These are phyloP conservation scores for Gnathonemus echidnorhynchus DNA, from an alignment of 2,113 vertebrate genomes.

Conservation along the genomic window DNA sequence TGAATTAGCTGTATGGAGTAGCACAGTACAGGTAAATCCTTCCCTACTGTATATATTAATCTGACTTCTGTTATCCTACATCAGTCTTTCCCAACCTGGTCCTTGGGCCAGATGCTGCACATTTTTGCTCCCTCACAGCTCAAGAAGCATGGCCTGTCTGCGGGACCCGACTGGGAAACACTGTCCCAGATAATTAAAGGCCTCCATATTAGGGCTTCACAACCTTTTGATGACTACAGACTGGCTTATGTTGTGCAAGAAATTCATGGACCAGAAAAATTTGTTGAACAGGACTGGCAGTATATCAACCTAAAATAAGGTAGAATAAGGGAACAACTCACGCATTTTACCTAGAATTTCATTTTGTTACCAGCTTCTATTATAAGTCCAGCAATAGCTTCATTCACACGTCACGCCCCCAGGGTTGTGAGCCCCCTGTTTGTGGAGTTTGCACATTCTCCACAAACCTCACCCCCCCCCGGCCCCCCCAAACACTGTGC, in stretches of 20 bases:
- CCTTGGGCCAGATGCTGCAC: background rate
- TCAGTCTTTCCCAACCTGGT: background rate
- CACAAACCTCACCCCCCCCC: background rate
- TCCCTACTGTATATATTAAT: background rate
- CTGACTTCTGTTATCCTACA: background rate
- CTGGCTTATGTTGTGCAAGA: background rate
- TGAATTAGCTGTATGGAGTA: background rate
- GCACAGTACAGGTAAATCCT: background rate
- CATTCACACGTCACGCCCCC: background rate
- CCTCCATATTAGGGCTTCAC: background rate
- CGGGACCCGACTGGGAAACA: background rate
- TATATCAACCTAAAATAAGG: background rate
- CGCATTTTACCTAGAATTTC: background rate
- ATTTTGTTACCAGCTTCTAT: background rate
- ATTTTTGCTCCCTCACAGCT: background rate
- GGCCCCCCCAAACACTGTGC: background rate
- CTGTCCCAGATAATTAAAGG: background rate
- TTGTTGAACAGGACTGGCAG: background rate
- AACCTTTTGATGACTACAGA: background rate
- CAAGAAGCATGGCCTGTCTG: background rate
- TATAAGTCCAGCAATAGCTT: background rate
- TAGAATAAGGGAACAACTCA: background rate
- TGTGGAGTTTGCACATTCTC: background rate
- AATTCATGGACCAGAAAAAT: background rate
- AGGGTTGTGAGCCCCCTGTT: background rate